Percentiles rank a stretch among this genome's conserved stretches.
These are phyloP conservation scores for Pseudochirops cupreus DNA, from an alignment of 2,797 vertebrate species.

Conservation along the genomic window DNA sequence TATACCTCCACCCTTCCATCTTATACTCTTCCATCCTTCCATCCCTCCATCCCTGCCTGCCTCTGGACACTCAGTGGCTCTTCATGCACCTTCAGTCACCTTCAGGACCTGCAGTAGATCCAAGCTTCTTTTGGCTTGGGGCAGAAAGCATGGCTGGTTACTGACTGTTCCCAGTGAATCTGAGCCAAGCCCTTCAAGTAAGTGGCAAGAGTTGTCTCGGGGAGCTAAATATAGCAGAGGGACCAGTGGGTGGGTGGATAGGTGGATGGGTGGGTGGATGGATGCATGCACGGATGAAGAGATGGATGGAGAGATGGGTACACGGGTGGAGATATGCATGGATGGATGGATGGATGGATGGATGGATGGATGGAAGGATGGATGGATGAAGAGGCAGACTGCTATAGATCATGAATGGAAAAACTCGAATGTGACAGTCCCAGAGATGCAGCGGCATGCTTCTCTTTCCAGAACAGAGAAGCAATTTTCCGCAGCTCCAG, in stretches of 20 bases:
- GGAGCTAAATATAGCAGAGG: background rate
- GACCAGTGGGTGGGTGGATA: slow-evolving; percentile 6
- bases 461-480: background rate
- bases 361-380: background rate
- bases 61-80: background rate
- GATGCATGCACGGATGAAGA: background rate
- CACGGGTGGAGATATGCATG: no score
- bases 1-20: background rate
- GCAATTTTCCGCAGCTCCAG: background rate
- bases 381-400: background rate
- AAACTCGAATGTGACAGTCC: background rate
- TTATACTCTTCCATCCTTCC: background rate
- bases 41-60: background rate
- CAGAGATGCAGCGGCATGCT: background rate
- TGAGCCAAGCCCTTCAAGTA: slow-evolving; percentile 7
- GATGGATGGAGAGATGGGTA: background rate
- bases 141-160: slow-evolving; percentile 4
- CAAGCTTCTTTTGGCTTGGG: slow-evolving; percentile 2
- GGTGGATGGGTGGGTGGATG: slow-evolving; percentile 1
- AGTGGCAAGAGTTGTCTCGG: background rate
- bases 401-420: background rate
- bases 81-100: background rate
- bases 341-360: background rate
- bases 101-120: background rate
- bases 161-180: background rate